Evolutionary conservation across 2,888 invertebrate genomes (phyloP).

Genomic region (Drosophila dives): DNA sequence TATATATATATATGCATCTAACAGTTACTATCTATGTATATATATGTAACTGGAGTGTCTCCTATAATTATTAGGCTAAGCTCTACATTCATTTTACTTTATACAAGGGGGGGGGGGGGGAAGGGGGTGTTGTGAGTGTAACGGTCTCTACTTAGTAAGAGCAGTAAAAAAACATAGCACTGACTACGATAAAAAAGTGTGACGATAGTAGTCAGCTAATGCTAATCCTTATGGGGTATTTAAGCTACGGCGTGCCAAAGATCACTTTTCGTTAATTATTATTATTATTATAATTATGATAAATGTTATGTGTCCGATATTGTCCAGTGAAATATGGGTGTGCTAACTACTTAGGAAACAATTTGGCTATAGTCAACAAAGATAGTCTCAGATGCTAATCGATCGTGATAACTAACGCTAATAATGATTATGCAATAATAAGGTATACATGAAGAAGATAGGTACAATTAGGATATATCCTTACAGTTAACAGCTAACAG

Average conservation of each 20-base stretch:
- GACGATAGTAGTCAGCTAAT: conserved; percentile 19
- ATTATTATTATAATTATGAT: conserved; percentile 1
- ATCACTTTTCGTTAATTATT: conserved; percentile 24
- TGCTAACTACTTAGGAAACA: conserved; percentile 66
- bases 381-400: conserved; percentile 50
- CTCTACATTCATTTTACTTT: conserved; percentile 73
- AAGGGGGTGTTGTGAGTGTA: conserved; percentile 29
- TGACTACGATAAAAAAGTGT: conserved; percentile 55
- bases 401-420: conserved; percentile 42
- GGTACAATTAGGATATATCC: conserved; percentile 55
- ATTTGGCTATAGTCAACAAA: conserved; percentile 52
- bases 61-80: conserved; percentile 63
- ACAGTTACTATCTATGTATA: conserved; percentile 39
- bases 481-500: conserved; percentile 44
- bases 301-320: conserved; percentile 51
- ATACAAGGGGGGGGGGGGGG: conserved; percentile 61
- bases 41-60: conserved; percentile 19
- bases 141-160: conserved; percentile 63
- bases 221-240: conserved; percentile 14
- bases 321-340: conserved; percentile 69
- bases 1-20: conserved; percentile 43
- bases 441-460: conserved; percentile 61
- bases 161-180: conserved; percentile 56
- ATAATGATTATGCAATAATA: conserved; percentile 67
- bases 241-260: conserved; percentile 42